phyloP scores from a whole-genome alignment of 2,113 vertebrate genomes.

The Carettochelys insculpta region DNA sequence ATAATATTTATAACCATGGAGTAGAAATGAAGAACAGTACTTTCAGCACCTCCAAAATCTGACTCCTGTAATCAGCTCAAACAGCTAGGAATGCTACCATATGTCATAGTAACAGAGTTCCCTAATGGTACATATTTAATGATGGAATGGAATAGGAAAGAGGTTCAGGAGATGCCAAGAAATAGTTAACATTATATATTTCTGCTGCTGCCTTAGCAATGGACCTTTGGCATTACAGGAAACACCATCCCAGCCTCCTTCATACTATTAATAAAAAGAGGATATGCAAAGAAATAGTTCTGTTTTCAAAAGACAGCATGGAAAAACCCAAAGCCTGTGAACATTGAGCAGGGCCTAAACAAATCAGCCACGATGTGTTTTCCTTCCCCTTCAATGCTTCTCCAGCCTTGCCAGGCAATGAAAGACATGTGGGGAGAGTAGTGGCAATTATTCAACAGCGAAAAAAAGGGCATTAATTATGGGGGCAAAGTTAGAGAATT shows the following conservation, averaged over 20 bases:
- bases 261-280: not conserved
- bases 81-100: not conserved
- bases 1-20: not conserved
- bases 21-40: not conserved
- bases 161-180: not conserved
- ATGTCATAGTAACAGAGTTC: not conserved
- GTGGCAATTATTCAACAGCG: not conserved
- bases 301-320: not conserved
- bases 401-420: not conserved
- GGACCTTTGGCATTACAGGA: not conserved
- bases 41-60: not conserved
- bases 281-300: constrained; percentile 2
- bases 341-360: not conserved
- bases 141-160: not conserved
- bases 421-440: not conserved
- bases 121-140: fast-evolving
- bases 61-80: not conserved
- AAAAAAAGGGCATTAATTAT: not conserved
- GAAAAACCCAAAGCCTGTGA: not conserved
- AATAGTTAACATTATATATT: not conserved
- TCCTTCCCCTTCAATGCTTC: not conserved
- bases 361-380: not conserved
- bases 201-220: not conserved
- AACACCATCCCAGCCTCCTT: not conserved
- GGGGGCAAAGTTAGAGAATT: not conserved